Evolutionary conservation across 1,140 invertebrate species (phyloP).

Genomic region (Agrilus planipennis): DNA sequence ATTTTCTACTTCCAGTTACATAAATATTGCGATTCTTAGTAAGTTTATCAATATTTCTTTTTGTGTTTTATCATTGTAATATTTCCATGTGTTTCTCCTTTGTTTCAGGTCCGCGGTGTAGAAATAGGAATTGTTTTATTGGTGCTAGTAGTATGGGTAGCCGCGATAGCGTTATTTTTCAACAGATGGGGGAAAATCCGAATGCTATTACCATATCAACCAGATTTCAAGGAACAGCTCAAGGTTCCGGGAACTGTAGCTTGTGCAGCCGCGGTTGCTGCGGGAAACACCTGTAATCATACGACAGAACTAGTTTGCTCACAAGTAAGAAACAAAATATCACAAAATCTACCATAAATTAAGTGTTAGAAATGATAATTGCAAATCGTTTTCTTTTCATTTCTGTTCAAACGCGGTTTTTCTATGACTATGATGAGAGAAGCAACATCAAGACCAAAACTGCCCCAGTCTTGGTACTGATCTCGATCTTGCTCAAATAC

Average conservation of each 20-base stretch:
- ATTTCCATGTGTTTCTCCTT: constrained; percentile 7
- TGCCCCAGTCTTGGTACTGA: too few relatives aligned
- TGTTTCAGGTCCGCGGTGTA: constrained; percentile 62
- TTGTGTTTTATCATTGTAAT: neutral
- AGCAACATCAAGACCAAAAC: too few relatives aligned
- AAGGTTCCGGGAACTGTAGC: constrained; percentile 69
- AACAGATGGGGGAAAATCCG: constrained; percentile 88
- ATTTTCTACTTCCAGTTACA: too few relatives aligned
- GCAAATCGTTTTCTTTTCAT: too few relatives aligned
- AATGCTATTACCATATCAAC: constrained; percentile 84
- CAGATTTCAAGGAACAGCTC: constrained; percentile 75
- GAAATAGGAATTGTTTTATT: constrained; percentile 79
- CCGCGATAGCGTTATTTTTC: constrained; percentile 79
- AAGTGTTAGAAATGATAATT: too few relatives aligned
- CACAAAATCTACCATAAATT: too few relatives aligned
- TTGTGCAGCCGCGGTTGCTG: constrained; percentile 45
- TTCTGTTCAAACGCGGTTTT: too few relatives aligned
- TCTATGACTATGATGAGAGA: too few relatives aligned
- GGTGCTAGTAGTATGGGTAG: constrained; percentile 77
- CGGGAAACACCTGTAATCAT: constrained; percentile 38
- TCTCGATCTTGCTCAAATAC: too few relatives aligned
- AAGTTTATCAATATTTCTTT: neutral
- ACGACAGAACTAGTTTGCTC: constrained; percentile 48
- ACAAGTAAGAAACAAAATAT: too few relatives aligned
- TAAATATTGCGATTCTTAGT: neutral